Conservation (phyloP, 2,888 invertebrate genomes). For the Neoaliturus tenellus region DNA sequence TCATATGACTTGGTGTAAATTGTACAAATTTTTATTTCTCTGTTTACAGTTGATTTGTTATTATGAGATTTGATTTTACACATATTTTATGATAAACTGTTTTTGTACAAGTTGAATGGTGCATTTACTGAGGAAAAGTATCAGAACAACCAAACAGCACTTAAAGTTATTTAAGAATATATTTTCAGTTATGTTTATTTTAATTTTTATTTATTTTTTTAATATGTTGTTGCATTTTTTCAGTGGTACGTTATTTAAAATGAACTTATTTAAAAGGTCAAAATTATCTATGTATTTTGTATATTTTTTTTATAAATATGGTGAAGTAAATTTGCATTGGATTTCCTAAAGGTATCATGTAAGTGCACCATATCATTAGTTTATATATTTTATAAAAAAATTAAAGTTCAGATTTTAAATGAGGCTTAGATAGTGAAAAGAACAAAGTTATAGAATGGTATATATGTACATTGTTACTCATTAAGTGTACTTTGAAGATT, state of each 20-base stretch:
- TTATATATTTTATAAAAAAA: not conserved
- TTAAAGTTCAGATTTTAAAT: not conserved
- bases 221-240: too few species aligned
- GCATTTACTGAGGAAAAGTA: conserved; percentile 36
- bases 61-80: conserved; percentile 4
- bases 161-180: too few species aligned
- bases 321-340: not conserved
- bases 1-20: not conserved
- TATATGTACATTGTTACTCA: not conserved
- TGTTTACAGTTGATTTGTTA: not conserved
- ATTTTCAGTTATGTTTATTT: too few species aligned
- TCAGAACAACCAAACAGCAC: too few species aligned
- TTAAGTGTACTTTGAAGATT: not conserved
- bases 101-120: not conserved
- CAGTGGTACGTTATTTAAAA: too few species aligned
- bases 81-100: not conserved
- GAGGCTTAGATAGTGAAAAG: not conserved
- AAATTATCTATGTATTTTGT: too few species aligned
- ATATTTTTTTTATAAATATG: too few species aligned
- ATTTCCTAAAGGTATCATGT: not conserved
- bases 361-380: conserved; percentile 20
- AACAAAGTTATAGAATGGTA: not conserved
- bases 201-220: too few species aligned
- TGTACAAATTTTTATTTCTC: conserved; percentile 12
- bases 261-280: too few species aligned